Percentiles rank a stretch among this genome's conserved stretches.
phyloP scores from a whole-genome alignment of 2,113 vertebrate genomes.

The Oxyruncus cristatus region DNA sequence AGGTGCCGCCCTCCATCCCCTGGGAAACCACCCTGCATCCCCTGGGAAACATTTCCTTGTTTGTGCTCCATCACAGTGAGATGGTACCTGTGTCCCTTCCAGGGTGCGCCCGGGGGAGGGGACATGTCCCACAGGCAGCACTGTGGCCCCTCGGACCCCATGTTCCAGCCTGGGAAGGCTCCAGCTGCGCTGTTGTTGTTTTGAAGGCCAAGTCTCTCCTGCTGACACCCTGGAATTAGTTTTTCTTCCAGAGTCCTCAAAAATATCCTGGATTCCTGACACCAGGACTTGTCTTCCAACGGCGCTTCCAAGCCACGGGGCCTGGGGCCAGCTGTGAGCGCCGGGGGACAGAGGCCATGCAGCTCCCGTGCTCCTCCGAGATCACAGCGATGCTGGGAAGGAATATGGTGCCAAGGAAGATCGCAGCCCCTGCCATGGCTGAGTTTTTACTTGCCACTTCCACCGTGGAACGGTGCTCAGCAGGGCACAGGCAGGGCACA shows the following conservation, averaged over 20 bases:
- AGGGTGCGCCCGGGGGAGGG: neutral
- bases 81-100: neutral
- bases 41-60: neutral
- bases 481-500: rapidly evolving
- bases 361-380: constrained; percentile 6
- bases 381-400: neutral
- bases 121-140: rapidly evolving
- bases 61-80: rapidly evolving
- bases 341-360: neutral
- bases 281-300: neutral
- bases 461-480: rapidly evolving
- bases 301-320: neutral
- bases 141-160: neutral
- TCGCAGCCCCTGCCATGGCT: rapidly evolving
- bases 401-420: neutral
- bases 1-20: neutral
- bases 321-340: neutral
- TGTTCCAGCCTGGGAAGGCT: rapidly evolving
- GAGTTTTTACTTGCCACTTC: neutral
- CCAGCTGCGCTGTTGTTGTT: neutral
- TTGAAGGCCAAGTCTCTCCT: neutral
- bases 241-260: constrained; percentile 49
- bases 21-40: neutral
- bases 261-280: constrained; percentile 45
- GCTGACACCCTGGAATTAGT: constrained; percentile 25